Evolutionary conservation across 2,797 vertebrate species (phyloP), one percentile per base, ranked within the genome.

Genomic region (Ceryle rudis): DNA sequence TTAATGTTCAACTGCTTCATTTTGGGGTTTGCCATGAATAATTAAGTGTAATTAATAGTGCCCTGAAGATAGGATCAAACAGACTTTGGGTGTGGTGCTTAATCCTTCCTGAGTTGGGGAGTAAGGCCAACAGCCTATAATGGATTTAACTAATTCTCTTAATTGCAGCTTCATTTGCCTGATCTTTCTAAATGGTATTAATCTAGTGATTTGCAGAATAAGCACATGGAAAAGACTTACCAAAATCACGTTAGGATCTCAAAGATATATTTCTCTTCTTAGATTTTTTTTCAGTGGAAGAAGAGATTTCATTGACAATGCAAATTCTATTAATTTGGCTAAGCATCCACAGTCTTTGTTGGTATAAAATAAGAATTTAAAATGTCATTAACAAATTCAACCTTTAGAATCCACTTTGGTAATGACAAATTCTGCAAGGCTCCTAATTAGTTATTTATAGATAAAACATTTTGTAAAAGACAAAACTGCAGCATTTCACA

Each of bases 81-180:
- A 93, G 95, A 94, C 25, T 91, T 94, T 96, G 96, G 96, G 96
- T 91, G 95, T 96, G 95, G 96, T 94, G 79, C 41, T 91, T 96
- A 96, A 97, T 96, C 90, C 81, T 94, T 96, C 95, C 96, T 95
- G 95, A 87, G 93, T 92, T 96, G 95, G 95, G 54, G 89, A 95
- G 96, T 70, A 96, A 94, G 96, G 95, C 95, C 91, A 97, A 89
- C 95, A 96, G 90, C 52, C 95, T 91, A 89, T 89, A 97, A 96
- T 96, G 95, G 89, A 97, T 96, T 97, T 97, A 95, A 96, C 95
- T 97, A 96, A 97, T 97, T 97, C 95, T 93, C 85, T 95, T 97
- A 97, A 97, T 97, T 95, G 95, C 89, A 93, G 95, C 94, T 96
- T 95, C 95, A 96, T 97, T 96, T 96, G 95, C 95, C 96, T 95